A percentile compares a stretch with the other conserved stretches of the same genome.
phyloP scores from a whole-genome alignment of 1,140 invertebrate species.

The Pogonus chalceus region DNA sequence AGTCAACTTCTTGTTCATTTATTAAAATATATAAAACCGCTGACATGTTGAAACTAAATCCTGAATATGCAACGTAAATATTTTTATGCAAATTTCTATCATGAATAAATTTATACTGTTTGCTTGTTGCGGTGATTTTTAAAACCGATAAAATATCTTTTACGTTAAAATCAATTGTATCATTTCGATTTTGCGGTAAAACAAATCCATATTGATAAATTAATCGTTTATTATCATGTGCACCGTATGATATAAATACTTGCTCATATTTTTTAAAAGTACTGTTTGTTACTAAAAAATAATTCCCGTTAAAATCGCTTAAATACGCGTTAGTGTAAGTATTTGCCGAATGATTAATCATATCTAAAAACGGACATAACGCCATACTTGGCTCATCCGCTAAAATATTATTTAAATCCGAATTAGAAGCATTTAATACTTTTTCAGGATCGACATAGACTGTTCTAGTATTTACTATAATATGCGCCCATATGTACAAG shows the following conservation, averaged over 20 bases:
- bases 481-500: conserved; percentile 50
- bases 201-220: conserved; percentile 68
- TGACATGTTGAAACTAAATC: conserved; percentile 37
- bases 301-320: conserved; percentile 32
- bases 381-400: conserved; percentile 48
- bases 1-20: conserved; percentile 15
- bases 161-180: conserved; percentile 43
- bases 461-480: conserved; percentile 65
- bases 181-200: conserved; percentile 48
- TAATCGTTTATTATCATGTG: conserved; percentile 55
- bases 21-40: conserved; percentile 35
- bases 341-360: conserved; percentile 61
- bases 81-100: conserved; percentile 37
- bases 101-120: conserved; percentile 40
- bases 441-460: conserved; percentile 42
- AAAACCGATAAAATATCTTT: conserved; percentile 36
- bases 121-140: conserved; percentile 26
- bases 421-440: conserved; percentile 15
- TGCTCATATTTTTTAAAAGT: conserved; percentile 44
- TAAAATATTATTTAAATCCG: conserved; percentile 18
- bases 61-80: conserved; percentile 32
- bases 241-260: conserved; percentile 68
- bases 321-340: conserved; percentile 42
- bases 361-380: conserved; percentile 66
- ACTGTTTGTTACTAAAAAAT: conserved; percentile 42